A percentile compares a stretch with the other conserved stretches of the same genome.
These are phyloP conservation scores for Microtus oregoni DNA, from an alignment of 2,113 vertebrate species.

Conservation along the genomic window DNA sequence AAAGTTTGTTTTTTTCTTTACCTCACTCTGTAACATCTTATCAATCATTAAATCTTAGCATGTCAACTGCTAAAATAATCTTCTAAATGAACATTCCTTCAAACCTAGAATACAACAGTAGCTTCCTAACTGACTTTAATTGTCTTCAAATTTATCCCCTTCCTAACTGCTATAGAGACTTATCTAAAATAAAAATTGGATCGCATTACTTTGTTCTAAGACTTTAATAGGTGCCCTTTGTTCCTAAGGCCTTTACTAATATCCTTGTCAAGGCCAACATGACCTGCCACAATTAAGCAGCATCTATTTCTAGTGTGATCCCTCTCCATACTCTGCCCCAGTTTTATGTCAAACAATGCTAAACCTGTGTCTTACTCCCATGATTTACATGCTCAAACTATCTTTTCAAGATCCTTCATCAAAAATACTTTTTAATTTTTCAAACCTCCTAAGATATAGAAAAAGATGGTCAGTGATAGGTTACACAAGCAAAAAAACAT, in stretches of 20 bases:
- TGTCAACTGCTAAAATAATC: slow-evolving; percentile 45
- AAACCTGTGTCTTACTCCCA: slow-evolving; percentile 1
- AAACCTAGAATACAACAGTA: slow-evolving; percentile 9
- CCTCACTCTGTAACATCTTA: slow-evolving; percentile 17
- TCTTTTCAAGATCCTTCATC: background rate
- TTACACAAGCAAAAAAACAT: background rate
- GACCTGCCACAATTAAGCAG: background rate
- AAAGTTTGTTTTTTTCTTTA: too few species aligned
- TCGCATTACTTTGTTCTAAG: background rate
- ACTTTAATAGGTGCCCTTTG: slow-evolving; percentile 39
- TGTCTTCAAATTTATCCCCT: background rate
- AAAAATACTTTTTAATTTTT: background rate
- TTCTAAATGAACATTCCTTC: slow-evolving; percentile 46
- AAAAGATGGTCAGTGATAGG: background rate
- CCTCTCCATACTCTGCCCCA: background rate
- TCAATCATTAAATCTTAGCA: slow-evolving; percentile 52
- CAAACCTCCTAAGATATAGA: background rate
- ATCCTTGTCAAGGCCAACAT: slow-evolving; percentile 1
- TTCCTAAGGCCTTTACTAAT: slow-evolving; percentile 42
- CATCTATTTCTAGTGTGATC: slow-evolving; percentile 34
- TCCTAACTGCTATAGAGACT: background rate
- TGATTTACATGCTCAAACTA: slow-evolving; percentile 31
- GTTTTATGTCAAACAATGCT: slow-evolving; percentile 42
- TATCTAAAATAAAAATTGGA: slow-evolving; percentile 44
- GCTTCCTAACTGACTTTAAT: slow-evolving; percentile 42